Evolutionary conservation across 1,140 invertebrate genomes (phyloP).

Genomic region (Lerema accius): DNA sequence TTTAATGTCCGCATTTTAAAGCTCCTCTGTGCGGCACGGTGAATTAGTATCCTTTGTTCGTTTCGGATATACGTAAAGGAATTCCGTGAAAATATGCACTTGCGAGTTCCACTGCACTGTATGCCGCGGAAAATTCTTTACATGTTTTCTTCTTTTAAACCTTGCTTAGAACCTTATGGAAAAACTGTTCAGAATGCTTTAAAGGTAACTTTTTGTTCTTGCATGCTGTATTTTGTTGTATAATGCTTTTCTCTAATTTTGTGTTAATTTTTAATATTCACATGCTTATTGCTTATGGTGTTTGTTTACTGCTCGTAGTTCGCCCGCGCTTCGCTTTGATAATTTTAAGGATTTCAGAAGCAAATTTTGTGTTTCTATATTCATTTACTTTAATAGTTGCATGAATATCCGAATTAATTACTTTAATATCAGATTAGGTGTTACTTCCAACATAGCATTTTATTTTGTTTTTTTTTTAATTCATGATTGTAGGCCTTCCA

Average conservation of each 20-base stretch:
- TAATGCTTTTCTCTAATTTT: neutral
- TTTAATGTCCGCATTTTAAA: slow-evolving; percentile 31
- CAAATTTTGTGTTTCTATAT: too few species aligned
- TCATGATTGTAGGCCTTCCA: too few species aligned
- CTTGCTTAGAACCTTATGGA: neutral
- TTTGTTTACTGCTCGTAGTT: too few species aligned
- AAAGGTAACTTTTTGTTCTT: neutral
- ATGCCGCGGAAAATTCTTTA: slow-evolving; percentile 19
- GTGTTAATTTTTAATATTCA: neutral
- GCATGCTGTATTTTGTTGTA: neutral
- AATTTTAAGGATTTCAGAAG: too few species aligned
- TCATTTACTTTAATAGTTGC: too few species aligned
- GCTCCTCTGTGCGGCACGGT: slow-evolving; percentile 18
- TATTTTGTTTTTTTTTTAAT: too few species aligned
- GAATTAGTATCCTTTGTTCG: slow-evolving; percentile 33
- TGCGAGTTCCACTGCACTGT: neutral
- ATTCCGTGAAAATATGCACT: slow-evolving; percentile 20
- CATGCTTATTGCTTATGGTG: neutral
- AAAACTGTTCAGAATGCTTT: neutral
- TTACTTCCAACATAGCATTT: too few species aligned
- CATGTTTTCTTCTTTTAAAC: slow-evolving; percentile 7
- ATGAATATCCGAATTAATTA: too few species aligned
- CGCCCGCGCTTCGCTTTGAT: too few species aligned
- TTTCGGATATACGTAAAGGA: slow-evolving; percentile 26
- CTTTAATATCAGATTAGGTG: too few species aligned